A percentile compares a stretch with the other conserved stretches of the same genome.
Conservation (phyloP, 64 coral and sea anemone genomes). For the Stylophora pistillata region DNA sequence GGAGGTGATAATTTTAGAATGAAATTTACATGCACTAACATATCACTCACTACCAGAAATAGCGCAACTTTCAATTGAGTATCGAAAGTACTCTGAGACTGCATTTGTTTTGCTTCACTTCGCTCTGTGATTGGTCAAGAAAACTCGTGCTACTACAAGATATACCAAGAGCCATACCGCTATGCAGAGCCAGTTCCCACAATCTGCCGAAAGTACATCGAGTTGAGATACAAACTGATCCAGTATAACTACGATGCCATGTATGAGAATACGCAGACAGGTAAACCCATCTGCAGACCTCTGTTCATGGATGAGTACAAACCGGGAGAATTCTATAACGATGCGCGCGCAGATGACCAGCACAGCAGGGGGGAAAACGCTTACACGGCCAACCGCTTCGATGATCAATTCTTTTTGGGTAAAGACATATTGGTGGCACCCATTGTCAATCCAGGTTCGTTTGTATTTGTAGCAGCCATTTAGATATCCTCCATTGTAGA, state of each 20-base stretch:
- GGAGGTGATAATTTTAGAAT: no score
- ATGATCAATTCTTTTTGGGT: constrained; percentile 79
- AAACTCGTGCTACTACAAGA: constrained; percentile 58
- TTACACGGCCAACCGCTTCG: constrained; percentile 56
- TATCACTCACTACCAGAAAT: no score
- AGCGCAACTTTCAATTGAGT: no score
- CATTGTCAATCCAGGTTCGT: constrained; percentile 71
- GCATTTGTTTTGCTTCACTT: no score
- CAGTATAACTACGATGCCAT: constrained; percentile 82
- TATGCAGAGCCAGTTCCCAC: constrained; percentile 63
- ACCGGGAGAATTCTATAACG: constrained; percentile 63
- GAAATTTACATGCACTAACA: not conserved
- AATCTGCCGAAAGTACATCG: constrained; percentile 87
- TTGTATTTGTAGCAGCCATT: not conserved
- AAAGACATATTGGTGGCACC: constrained; percentile 65
- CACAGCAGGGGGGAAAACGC: constrained; percentile 60
- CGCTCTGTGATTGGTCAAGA: not conserved
- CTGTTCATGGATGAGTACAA: constrained; percentile 81
- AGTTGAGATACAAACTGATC: constrained; percentile 68
- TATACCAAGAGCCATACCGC: constrained; percentile 61
- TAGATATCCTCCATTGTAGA: no score
- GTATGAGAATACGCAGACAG: constrained; percentile 65
- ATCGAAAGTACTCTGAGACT: no score
- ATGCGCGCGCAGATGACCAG: constrained; percentile 54
- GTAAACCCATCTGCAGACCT: constrained; percentile 75